Conservation (phyloP, 2,888 invertebrate genomes). For the Fragum sueziense region DNA sequence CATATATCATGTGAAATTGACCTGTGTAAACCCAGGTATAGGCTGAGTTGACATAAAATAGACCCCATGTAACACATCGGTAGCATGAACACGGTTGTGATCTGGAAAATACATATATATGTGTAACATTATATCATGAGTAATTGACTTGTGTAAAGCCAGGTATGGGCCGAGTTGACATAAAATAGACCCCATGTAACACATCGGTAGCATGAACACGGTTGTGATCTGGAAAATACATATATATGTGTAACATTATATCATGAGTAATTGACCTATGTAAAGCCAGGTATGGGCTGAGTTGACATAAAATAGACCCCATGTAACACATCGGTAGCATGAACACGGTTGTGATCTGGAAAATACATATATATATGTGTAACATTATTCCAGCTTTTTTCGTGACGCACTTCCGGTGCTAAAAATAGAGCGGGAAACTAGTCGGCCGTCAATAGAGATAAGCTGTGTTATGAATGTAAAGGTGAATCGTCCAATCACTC, state of each 20-base stretch:
- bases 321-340: slow-evolving; percentile 86
- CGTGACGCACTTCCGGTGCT: no score
- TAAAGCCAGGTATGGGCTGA: slow-evolving; percentile 84
- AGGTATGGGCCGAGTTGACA: slow-evolving; percentile 85
- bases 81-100: slow-evolving; percentile 86
- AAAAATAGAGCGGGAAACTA: no score
- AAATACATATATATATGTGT: no score
- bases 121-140: no score
- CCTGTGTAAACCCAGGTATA: slow-evolving; percentile 84
- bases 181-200: slow-evolving; percentile 85
- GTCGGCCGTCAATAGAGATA: no score
- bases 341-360: slow-evolving; percentile 86
- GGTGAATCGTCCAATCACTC: no score
- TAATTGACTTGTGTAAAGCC: slow-evolving; percentile 83
- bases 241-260: no score
- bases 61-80: slow-evolving; percentile 86
- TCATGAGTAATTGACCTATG: slow-evolving; percentile 80
- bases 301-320: slow-evolving; percentile 85
- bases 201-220: slow-evolving; percentile 86
- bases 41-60: slow-evolving; percentile 85
- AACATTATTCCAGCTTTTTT: no score
- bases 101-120: no score
- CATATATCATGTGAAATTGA: slow-evolving; percentile 75
- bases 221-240: slow-evolving; percentile 85
- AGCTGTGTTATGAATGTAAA: no score